These are phyloP conservation scores for Drosophila differens DNA, from an alignment of 2,888 invertebrate species.

Conservation along the genomic window DNA sequence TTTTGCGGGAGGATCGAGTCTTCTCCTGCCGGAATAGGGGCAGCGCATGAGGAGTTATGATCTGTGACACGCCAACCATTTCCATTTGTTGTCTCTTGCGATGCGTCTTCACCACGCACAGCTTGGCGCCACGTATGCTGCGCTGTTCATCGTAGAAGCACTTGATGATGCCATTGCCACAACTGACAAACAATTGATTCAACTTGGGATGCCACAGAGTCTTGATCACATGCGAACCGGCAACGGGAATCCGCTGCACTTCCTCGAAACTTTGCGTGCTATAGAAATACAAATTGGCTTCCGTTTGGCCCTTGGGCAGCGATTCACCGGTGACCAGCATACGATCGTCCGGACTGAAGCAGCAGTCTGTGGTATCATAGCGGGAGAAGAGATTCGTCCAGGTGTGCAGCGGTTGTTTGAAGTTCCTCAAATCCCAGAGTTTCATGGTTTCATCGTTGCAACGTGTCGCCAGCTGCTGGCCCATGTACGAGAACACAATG, in stretches of 20 bases:
- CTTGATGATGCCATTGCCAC: slow-evolving; percentile 95
- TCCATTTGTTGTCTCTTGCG: slow-evolving; percentile 93
- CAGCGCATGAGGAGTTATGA: slow-evolving; percentile 97
- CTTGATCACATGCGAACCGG: slow-evolving; percentile 93
- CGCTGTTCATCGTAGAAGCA: slow-evolving; percentile 95
- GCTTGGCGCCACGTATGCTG: slow-evolving; percentile 95
- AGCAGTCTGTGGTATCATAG: slow-evolving; percentile 93
- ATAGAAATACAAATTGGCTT: slow-evolving; percentile 92
- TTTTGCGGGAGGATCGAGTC: slow-evolving; percentile 94
- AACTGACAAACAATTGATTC: slow-evolving; percentile 98
- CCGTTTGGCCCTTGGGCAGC: slow-evolving; percentile 88
- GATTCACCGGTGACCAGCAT: slow-evolving; percentile 96
- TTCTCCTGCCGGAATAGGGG: slow-evolving; percentile 97
- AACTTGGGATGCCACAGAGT: slow-evolving; percentile 98
- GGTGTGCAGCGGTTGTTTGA: slow-evolving; percentile 91
- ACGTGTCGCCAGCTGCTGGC: slow-evolving; percentile 90
- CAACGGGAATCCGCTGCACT: slow-evolving; percentile 91
- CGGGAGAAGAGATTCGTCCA: slow-evolving; percentile 91
- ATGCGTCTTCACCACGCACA: slow-evolving; percentile 93
- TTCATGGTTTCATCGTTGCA: slow-evolving; percentile 97
- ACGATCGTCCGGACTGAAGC: slow-evolving; percentile 94
- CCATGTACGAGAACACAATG: slow-evolving; percentile 95
- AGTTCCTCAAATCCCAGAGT: slow-evolving; percentile 95
- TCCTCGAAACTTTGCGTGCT: slow-evolving; percentile 91
- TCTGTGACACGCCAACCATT: slow-evolving; percentile 95